A percentile compares a stretch with the other conserved stretches of the same genome.
These are phyloP conservation scores for Conomelus anceps DNA, from an alignment of 2,888 invertebrate species.

Conservation along the genomic window DNA sequence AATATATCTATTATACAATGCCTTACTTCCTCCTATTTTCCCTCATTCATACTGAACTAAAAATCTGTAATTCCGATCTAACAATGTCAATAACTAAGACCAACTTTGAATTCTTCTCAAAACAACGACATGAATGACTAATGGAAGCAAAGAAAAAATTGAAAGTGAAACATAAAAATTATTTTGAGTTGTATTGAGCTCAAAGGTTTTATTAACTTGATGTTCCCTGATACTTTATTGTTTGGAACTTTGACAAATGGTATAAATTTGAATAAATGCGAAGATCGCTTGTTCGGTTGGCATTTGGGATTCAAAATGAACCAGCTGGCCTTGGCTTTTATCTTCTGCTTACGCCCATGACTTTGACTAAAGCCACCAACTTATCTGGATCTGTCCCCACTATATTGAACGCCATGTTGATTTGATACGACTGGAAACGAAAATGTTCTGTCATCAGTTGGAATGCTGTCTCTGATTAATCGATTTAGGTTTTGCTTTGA, in stretches of 20 bases:
- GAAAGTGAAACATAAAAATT: neutral
- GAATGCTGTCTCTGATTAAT: neutral
- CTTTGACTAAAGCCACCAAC: neutral
- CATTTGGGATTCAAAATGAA: slow-evolving; percentile 4
- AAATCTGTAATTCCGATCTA: too few relatives aligned
- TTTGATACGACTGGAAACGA: neutral
- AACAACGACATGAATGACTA: neutral
- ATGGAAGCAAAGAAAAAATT: neutral
- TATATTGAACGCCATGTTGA: neutral
- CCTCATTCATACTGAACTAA: too few relatives aligned
- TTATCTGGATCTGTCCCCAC: neutral
- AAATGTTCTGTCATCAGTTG: neutral
- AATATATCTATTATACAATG: too few relatives aligned
- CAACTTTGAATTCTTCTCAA: neutral
- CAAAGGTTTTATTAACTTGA: neutral
- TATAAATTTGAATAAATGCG: slow-evolving; percentile 1
- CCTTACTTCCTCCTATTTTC: too few relatives aligned
- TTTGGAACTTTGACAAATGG: slow-evolving; percentile 3
- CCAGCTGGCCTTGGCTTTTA: neutral
- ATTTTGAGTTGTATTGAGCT: neutral
- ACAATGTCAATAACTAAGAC: too few relatives aligned
- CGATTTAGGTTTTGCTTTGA: neutral
- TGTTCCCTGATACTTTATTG: neutral
- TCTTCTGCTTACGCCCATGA: neutral
- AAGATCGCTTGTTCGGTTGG: neutral